Conservation (phyloP, 2,113 vertebrate species). For the Morone saxatilis region DNA sequence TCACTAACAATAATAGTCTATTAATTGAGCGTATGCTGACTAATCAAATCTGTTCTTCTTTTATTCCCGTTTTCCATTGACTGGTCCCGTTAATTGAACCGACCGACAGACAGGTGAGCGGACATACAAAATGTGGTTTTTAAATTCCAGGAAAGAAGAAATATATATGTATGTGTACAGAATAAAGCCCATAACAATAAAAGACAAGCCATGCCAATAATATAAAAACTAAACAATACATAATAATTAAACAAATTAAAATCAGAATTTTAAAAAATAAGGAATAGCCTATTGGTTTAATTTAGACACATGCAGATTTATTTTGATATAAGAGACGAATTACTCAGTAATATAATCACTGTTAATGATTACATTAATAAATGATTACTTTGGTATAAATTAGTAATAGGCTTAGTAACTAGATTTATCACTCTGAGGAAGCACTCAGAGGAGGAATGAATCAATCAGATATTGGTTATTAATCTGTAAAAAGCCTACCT, state of each 20-base stretch:
- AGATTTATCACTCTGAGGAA: background rate
- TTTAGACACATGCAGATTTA: background rate
- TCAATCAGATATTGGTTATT: constrained; percentile 8
- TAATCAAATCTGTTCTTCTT: background rate
- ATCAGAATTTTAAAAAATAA: background rate
- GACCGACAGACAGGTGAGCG: background rate
- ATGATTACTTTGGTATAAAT: background rate
- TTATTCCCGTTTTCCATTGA: background rate
- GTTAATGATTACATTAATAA: background rate
- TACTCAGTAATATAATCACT: background rate
- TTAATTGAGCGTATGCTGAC: background rate
- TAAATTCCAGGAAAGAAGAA: background rate
- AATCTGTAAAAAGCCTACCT: constrained; percentile 54
- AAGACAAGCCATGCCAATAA: background rate
- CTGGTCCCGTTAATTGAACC: background rate
- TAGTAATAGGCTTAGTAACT: background rate
- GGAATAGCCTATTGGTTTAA: background rate
- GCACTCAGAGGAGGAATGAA: background rate
- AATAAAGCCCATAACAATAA: too few relatives aligned
- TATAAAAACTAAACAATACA: background rate
- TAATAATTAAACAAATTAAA: background rate
- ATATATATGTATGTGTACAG: too few relatives aligned
- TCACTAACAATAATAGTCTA: background rate
- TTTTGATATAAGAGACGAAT: background rate
- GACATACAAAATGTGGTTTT: background rate